phyloP scores from a whole-genome alignment of 2,888 invertebrate species.

The Dynastes maya region DNA sequence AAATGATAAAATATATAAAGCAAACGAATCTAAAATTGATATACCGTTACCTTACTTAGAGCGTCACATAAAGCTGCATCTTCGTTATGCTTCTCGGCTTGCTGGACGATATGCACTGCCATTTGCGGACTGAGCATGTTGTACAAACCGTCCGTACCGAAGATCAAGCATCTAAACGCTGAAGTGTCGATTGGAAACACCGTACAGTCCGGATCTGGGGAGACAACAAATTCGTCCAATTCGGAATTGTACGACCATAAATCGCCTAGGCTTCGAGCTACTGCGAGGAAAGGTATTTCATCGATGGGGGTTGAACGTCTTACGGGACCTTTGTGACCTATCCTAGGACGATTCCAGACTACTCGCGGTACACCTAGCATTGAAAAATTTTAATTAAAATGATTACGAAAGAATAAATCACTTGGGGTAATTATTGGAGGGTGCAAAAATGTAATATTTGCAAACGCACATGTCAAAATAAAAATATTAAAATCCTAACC shows the following conservation, averaged over 20 bases:
- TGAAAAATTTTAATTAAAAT: not conserved
- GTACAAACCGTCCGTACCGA: conserved; percentile 98
- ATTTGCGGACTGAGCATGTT: conserved; percentile 92
- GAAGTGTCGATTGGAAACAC: conserved; percentile 87
- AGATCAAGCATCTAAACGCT: conserved; percentile 88
- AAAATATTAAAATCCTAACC: conserved; percentile 58
- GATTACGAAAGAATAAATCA: not conserved
- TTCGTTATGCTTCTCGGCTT: conserved; percentile 87
- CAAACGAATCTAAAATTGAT: not conserved
- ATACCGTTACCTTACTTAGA: conserved; percentile 59
- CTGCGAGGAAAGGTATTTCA: conserved; percentile 96
- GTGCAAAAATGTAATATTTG: too few relatives aligned
- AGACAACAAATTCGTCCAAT: conserved; percentile 95
- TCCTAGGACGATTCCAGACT: conserved; percentile 95
- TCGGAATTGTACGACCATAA: conserved; percentile 97
- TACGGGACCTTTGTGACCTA: conserved; percentile 90
- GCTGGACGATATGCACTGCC: conserved; percentile 88
- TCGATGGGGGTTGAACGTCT: conserved; percentile 92
- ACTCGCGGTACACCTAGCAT: conserved; percentile 89
- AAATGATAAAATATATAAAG: not conserved
- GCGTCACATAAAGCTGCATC: conserved; percentile 73
- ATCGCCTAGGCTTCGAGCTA: conserved; percentile 96
- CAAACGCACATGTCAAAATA: not conserved
- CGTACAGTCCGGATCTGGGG: conserved; percentile 96
- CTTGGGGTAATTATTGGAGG: too few relatives aligned